Evolutionary conservation across 2,888 invertebrate genomes (phyloP).

Genomic region (Stenolophus ochropezus): DNA sequence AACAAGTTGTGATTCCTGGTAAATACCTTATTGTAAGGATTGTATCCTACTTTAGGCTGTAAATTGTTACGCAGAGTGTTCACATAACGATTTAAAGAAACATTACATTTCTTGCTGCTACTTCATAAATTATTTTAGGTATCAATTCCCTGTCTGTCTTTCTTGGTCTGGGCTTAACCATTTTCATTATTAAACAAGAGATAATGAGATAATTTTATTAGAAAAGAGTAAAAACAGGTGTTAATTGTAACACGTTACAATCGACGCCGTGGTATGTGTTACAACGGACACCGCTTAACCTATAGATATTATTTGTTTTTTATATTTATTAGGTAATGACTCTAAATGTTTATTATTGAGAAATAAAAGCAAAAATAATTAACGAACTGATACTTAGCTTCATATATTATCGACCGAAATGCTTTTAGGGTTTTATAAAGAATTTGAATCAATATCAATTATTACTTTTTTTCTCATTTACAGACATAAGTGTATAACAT

Average conservation of each 20-base stretch:
- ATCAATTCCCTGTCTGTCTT: slow-evolving; percentile 39
- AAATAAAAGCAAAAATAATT: too few species aligned
- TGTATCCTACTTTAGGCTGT: too few species aligned
- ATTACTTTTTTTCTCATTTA: too few species aligned
- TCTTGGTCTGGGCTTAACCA: slow-evolving; percentile 35
- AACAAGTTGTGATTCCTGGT: slow-evolving; percentile 6
- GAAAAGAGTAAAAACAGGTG: slow-evolving; percentile 1
- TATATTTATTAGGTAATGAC: too few species aligned
- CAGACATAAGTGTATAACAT: too few species aligned
- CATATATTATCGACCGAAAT: too few species aligned
- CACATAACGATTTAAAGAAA: background rate
- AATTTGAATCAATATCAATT: too few species aligned
- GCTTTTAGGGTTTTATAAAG: too few species aligned
- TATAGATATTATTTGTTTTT: too few species aligned
- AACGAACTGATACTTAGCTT: too few species aligned
- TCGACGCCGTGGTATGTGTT: slow-evolving; percentile 33
- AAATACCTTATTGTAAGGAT: background rate
- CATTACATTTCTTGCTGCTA: slow-evolving; percentile 53
- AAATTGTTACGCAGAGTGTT: too few species aligned
- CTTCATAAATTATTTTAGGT: slow-evolving; percentile 41
- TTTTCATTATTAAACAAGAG: background rate
- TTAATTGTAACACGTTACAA: slow-evolving; percentile 51
- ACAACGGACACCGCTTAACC: slow-evolving; percentile 50
- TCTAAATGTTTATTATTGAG: too few species aligned
- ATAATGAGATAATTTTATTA: background rate